Base-by-base conservation (phyloP, 1,140 invertebrate genomes). In the Daktulosphaira vitifoliae region DNA sequence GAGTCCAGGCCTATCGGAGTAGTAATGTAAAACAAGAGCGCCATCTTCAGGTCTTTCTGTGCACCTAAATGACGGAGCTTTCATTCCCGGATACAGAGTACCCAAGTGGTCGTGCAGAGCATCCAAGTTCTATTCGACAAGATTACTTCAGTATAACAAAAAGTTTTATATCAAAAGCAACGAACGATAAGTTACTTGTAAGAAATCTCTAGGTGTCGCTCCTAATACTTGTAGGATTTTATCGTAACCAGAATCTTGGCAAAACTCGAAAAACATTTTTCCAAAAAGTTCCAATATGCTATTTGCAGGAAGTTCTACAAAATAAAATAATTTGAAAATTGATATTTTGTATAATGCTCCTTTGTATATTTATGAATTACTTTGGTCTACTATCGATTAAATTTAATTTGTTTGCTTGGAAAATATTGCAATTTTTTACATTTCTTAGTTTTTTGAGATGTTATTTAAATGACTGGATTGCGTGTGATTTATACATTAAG, bases 191-290 rank as follows among this genome's bases (percentile, higher is more conserved):
- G 65, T 74, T 76, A 91, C 90, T 82, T 92, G 90, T 56, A 95
- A 78, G 74, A 95, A 95, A 77, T 94, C 91, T 56, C 90, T 77
- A 3, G 90, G 90, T 6, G 89, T 93, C n/a, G 90, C 90, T 48
- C 92, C 91, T 1, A 95, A 77, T 0, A 94, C 90, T 78, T 93
- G 89, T 4, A 95, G 78, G 68, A 95, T 95, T 76, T 90, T 90
- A 72, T 93, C 90, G 73, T 93, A 95, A 22, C 91, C 91, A 16
- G 90, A 94, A 73, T 94, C 91, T 76, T 94, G 90, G 70, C 91
- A 94, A 73, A 93, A 94, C 75, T 94, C 90, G 72, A 93, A 94
- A 74, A 94, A 94, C 74, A 89, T 93, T 72, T 90, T 89, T 1
- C 93, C 93, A 73, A 97, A 96, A 11, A 92, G 76, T 77, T 97